Conservation (phyloP, 2,113 vertebrate species). For the Tragelaphus imberbis region DNA sequence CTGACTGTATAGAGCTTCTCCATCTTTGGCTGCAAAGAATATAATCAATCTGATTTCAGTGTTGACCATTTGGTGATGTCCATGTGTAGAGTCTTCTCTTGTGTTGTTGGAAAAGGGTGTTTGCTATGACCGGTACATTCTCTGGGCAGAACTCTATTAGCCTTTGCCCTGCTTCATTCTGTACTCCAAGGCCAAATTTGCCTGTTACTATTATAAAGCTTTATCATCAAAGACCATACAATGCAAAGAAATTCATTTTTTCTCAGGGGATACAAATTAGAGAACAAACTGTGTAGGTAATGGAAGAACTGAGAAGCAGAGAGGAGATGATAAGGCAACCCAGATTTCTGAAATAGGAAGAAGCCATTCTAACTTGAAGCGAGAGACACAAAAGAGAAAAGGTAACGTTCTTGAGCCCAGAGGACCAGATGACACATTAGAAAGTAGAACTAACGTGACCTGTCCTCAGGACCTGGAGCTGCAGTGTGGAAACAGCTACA, state of each 20-base stretch:
- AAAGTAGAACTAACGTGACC: not conserved
- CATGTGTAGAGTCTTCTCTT: no score
- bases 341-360: not conserved
- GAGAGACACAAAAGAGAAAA: not conserved
- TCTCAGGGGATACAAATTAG: not conserved
- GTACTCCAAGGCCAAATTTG: no score
- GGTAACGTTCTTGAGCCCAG: rapidly evolving
- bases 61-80: no score
- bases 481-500: not conserved
- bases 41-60: no score
- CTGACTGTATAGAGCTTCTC: no score
- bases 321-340: not conserved
- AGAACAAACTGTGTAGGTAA: not conserved
- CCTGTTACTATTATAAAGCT: not conserved
- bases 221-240: not conserved
- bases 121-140: no score
- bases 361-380: not conserved
- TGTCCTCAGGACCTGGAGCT: not conserved
- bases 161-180: no score
- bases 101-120: no score
- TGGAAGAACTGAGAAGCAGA: not conserved
- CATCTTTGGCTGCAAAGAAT: no score
- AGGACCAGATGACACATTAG: not conserved
- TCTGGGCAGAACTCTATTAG: no score
- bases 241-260: not conserved